Conservation (phyloP, 2,888 invertebrate species). For the Ariolimax columbianus region DNA sequence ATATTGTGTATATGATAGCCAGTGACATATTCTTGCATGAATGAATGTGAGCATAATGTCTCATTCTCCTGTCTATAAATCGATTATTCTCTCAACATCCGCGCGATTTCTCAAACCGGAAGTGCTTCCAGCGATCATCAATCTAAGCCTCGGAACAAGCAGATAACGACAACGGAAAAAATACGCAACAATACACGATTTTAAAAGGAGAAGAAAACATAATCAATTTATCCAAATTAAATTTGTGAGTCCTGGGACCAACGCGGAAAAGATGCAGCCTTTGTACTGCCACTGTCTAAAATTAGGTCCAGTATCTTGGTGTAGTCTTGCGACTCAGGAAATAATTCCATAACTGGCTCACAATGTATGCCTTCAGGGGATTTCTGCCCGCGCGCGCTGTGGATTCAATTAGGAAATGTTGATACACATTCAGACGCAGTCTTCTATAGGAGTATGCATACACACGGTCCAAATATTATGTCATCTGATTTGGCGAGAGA, state of each 20-base stretch:
- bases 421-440: not conserved
- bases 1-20: too few relatives aligned
- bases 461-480: slow-evolving; percentile 28
- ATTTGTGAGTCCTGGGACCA: slow-evolving; percentile 28
- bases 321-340: slow-evolving; percentile 6
- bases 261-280: slow-evolving; percentile 14
- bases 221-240: slow-evolving; percentile 39
- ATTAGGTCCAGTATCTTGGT: slow-evolving; percentile 11
- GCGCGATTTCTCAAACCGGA: slow-evolving; percentile 16
- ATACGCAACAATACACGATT: not conserved
- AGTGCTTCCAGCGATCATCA: slow-evolving; percentile 30
- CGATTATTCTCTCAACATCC: slow-evolving; percentile 18
- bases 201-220: not conserved
- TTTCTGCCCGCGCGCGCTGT: slow-evolving; percentile 8
- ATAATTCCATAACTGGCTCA: slow-evolving; percentile 1
- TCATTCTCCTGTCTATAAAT: not conserved
- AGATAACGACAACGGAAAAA: not conserved
- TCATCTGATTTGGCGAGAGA: slow-evolving; percentile 4
- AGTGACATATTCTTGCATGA: not conserved
- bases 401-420: slow-evolving; percentile 26
- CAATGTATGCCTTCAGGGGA: slow-evolving; percentile 6
- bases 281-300: not conserved
- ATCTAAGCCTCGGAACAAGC: slow-evolving; percentile 16
- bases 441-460: not conserved
- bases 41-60: not conserved